Conservation (phyloP, 1,140 invertebrate species). For the Diorhabda carinulata region DNA sequence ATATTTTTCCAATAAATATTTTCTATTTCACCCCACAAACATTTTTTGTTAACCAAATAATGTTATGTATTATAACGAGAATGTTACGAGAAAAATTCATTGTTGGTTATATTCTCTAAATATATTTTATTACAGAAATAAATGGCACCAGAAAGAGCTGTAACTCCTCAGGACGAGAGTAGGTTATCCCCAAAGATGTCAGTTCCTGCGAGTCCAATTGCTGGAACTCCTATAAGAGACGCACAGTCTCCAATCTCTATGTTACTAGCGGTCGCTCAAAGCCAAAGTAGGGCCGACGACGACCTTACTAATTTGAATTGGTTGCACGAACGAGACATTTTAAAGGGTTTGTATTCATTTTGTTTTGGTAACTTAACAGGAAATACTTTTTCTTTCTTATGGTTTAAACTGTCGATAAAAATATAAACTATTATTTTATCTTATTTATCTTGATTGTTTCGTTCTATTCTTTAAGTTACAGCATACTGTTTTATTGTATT, state of each 20-base stretch:
- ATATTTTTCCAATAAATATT: background rate
- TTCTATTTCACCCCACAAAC: background rate
- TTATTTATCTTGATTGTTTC: no score
- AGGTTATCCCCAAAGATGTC: constrained; percentile 42
- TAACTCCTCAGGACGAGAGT: constrained; percentile 40
- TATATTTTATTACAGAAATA: background rate
- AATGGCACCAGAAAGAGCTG: constrained; percentile 46
- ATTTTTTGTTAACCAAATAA: background rate
- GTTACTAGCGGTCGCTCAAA: constrained; percentile 43
- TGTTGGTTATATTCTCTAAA: background rate
- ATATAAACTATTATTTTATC: no score
- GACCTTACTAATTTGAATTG: constrained; percentile 86
- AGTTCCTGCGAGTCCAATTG: constrained; percentile 41
- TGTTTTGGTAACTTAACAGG: no score
- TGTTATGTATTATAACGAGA: background rate
- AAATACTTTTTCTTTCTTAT: no score
- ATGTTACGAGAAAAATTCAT: no score
- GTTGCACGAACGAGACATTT: constrained; percentile 86
- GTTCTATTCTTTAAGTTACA: no score
- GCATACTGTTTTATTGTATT: no score
- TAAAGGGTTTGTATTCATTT: constrained; percentile 60
- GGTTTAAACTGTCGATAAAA: no score
- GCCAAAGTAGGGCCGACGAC: constrained; percentile 51
- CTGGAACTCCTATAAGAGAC: constrained; percentile 40
- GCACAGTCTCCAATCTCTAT: constrained; percentile 45